Conservation (phyloP, 2,888 invertebrate species). For the Augiades crinisus region DNA sequence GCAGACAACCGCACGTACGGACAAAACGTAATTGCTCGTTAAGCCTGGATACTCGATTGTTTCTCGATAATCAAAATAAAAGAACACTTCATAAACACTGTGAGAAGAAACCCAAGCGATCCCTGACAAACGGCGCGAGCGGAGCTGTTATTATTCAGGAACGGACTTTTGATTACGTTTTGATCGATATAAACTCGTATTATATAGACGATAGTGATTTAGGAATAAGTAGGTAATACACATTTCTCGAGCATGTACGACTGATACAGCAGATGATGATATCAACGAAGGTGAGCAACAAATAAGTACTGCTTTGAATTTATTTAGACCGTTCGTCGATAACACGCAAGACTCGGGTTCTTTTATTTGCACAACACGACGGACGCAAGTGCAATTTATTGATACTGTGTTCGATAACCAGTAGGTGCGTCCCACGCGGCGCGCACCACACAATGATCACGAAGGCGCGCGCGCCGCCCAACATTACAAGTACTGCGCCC, state of each 20-base stretch:
- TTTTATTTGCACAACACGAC: slow-evolving; percentile 73
- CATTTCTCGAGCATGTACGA: slow-evolving; percentile 32
- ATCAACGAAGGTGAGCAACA: slow-evolving; percentile 60
- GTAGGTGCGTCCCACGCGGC: slow-evolving; percentile 73
- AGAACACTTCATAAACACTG: slow-evolving; percentile 43
- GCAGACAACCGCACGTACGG: slow-evolving; percentile 55
- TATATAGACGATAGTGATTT: slow-evolving; percentile 25
- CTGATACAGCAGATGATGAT: slow-evolving; percentile 57
- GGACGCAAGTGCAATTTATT: slow-evolving; percentile 77
- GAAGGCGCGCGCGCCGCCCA: slow-evolving; percentile 44
- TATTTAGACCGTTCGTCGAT: slow-evolving; percentile 74
- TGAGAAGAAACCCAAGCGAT: slow-evolving; percentile 46
- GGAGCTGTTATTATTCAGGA: slow-evolving; percentile 41
- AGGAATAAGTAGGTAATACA: slow-evolving; percentile 24
- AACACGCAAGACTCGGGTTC: slow-evolving; percentile 59
- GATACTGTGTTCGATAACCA: slow-evolving; percentile 73
- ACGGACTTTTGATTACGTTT: slow-evolving; percentile 13
- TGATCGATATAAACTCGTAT: neutral
- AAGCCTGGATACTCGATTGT: slow-evolving; percentile 70
- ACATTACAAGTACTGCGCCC: slow-evolving; percentile 57
- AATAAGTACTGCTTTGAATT: slow-evolving; percentile 70
- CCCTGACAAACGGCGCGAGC: slow-evolving; percentile 30
- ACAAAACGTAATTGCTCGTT: slow-evolving; percentile 77
- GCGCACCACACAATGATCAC: slow-evolving; percentile 48
- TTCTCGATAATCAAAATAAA: slow-evolving; percentile 73